Conservation (phyloP, 2,888 invertebrate genomes). For the Chalcosyrphus nemorum region DNA sequence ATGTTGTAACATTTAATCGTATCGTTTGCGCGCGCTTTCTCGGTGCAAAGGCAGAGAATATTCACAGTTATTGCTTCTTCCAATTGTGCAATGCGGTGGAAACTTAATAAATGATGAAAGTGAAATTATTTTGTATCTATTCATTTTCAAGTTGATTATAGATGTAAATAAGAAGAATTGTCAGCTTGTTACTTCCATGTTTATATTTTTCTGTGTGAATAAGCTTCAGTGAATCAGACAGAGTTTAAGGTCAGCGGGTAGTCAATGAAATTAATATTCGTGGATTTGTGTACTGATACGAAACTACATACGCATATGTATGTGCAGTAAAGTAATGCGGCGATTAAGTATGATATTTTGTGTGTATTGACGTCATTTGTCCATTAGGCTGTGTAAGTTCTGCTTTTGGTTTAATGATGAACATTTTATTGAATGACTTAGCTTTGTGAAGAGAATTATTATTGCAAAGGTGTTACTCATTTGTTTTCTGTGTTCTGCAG, state of each 20-base stretch:
- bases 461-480: not conserved
- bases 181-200: slow-evolving; percentile 2
- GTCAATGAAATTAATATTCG: not conserved
- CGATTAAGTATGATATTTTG: not conserved
- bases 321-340: not conserved
- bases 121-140: slow-evolving; percentile 57
- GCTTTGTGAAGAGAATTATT: slow-evolving; percentile 25
- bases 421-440: slow-evolving; percentile 30
- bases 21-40: slow-evolving; percentile 27
- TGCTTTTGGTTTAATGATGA: slow-evolving; percentile 21
- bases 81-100: slow-evolving; percentile 18
- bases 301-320: not conserved
- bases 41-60: slow-evolving; percentile 31
- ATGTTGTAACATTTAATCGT: slow-evolving; percentile 55
- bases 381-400: slow-evolving; percentile 43
- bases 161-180: slow-evolving; percentile 10
- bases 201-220: slow-evolving; percentile 30
- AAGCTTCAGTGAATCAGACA: slow-evolving; percentile 15
- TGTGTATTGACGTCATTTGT: slow-evolving; percentile 40
- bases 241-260: not conserved
- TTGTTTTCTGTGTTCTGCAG: not conserved
- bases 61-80: not conserved
- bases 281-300: not conserved
- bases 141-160: slow-evolving; percentile 36
- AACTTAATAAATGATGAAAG: slow-evolving; percentile 59